Conservation (phyloP, 2,797 vertebrate genomes). For the Platyrinchus mystaceus region DNA sequence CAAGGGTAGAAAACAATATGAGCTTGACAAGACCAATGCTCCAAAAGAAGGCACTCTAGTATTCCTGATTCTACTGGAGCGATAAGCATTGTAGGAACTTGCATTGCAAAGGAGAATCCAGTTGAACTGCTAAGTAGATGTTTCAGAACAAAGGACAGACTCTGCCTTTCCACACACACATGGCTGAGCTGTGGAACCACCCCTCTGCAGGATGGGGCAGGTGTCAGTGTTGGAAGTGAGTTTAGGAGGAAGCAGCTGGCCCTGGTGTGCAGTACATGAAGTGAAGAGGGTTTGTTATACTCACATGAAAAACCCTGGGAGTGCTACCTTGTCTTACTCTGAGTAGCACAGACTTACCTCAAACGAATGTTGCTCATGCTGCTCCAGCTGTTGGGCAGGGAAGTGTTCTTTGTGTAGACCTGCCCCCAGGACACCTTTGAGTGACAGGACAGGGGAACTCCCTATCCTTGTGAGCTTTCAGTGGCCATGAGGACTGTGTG, state of each 20-base stretch:
- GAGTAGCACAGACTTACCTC: not conserved
- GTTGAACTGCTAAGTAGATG: not conserved
- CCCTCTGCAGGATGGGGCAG: not conserved
- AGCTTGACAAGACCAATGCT: not conserved
- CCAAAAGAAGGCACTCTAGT: not conserved
- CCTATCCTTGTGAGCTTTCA: not conserved
- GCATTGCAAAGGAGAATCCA: not conserved
- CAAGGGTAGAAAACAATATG: not conserved
- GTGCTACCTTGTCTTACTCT: not conserved
- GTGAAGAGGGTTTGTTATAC: not conserved
- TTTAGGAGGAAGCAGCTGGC: not conserved
- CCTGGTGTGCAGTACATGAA: not conserved
- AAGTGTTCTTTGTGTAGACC: not conserved
- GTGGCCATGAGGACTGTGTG: fast-evolving
- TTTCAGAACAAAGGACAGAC: not conserved
- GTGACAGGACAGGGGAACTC: not conserved
- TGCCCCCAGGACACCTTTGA: not conserved
- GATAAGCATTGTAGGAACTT: not conserved
- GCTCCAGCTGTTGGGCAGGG: not conserved
- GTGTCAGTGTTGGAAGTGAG: not conserved
- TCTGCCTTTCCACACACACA: fast-evolving
- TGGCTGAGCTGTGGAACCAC: not conserved
- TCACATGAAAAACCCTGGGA: not conserved
- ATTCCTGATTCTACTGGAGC: not conserved
- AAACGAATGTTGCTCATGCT: not conserved